A percentile compares a stretch with the other conserved stretches of the same genome.
These are phyloP conservation scores for Perdita meconis DNA, from an alignment of 2,888 invertebrate species.

Conservation along the genomic window DNA sequence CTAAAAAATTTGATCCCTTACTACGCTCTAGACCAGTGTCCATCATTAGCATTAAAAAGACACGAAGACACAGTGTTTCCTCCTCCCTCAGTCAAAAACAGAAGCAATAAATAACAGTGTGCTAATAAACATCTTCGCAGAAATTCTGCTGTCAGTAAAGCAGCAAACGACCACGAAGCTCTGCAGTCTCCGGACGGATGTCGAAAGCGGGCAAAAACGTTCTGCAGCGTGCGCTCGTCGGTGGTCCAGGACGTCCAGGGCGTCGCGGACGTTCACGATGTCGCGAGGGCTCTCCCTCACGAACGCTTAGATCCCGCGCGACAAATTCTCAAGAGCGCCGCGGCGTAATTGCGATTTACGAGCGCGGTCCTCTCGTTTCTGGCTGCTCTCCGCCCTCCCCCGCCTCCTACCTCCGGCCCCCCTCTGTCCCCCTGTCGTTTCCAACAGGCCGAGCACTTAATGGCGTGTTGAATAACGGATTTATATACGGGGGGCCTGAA, in stretches of 20 bases:
- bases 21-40: too few relatives aligned
- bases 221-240: conserved; percentile 59
- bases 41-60: too few relatives aligned
- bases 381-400: conserved; percentile 20
- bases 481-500: conserved; percentile 80
- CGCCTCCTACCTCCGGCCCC: conserved; percentile 56
- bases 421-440: conserved; percentile 59
- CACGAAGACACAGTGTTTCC: too few relatives aligned
- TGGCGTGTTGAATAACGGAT: conserved; percentile 84
- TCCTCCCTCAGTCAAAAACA: too few relatives aligned
- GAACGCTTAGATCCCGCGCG: conserved; percentile 80
- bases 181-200: neutral
- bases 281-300: conserved; percentile 42
- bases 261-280: conserved; percentile 49
- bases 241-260: conserved; percentile 67
- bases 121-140: conserved; percentile 14
- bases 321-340: conserved; percentile 83
- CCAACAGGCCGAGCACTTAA: conserved; percentile 79
- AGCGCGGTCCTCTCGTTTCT: conserved; percentile 56
- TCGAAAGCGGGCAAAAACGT: conserved; percentile 38
- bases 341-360: conserved; percentile 84
- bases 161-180: conserved; percentile 12
- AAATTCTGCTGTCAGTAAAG: conserved; percentile 43
- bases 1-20: too few relatives aligned
- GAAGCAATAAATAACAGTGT: too few relatives aligned